These are phyloP conservation scores for Seriola aureovittata DNA, from an alignment of 2,113 vertebrate genomes.

Conservation along the genomic window DNA sequence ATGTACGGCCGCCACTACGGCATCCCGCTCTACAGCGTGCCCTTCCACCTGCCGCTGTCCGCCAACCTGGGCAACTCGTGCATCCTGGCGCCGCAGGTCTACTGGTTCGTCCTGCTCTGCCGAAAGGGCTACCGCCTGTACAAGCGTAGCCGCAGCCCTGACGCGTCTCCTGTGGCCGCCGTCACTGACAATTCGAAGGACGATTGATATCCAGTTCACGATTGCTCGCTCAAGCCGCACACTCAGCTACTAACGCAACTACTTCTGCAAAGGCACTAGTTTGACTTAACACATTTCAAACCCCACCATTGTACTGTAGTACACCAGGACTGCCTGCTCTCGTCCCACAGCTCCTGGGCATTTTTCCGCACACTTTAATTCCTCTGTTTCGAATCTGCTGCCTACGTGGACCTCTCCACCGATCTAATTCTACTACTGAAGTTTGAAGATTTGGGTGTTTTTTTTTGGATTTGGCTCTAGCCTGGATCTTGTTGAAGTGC, in stretches of 20 bases:
- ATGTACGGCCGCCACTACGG: conserved; percentile 88
- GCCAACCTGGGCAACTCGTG: conserved; percentile 91
- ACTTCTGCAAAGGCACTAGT: conserved; percentile 58
- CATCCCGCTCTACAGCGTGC: conserved; percentile 88
- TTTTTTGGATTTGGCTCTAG: conserved; percentile 31
- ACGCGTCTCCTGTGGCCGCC: conserved; percentile 18
- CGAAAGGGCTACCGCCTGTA: conserved; percentile 92
- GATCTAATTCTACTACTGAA: conserved; percentile 65
- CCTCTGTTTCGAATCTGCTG: conserved; percentile 64
- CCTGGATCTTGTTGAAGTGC: conserved; percentile 53
- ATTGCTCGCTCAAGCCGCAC: conserved; percentile 54
- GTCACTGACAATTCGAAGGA: conserved; percentile 68
- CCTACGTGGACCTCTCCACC: conserved; percentile 56
- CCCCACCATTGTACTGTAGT: conserved; percentile 69
- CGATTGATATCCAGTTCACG: conserved; percentile 63
- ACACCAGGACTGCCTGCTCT: conserved; percentile 75
- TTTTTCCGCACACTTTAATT: conserved; percentile 62
- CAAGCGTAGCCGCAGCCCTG: conserved; percentile 68
- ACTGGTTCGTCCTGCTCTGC: conserved; percentile 97
- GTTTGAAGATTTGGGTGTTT: conserved; percentile 41
- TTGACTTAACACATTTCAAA: conserved; percentile 43
- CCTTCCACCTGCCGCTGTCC: conserved; percentile 90
- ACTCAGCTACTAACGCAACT: conserved; percentile 64
- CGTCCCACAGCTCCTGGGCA: conserved; percentile 53
- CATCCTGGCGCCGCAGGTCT: conserved; percentile 95